phyloP scores from a whole-genome alignment of 2,797 vertebrate genomes.

The Cossypha niveicapilla region DNA sequence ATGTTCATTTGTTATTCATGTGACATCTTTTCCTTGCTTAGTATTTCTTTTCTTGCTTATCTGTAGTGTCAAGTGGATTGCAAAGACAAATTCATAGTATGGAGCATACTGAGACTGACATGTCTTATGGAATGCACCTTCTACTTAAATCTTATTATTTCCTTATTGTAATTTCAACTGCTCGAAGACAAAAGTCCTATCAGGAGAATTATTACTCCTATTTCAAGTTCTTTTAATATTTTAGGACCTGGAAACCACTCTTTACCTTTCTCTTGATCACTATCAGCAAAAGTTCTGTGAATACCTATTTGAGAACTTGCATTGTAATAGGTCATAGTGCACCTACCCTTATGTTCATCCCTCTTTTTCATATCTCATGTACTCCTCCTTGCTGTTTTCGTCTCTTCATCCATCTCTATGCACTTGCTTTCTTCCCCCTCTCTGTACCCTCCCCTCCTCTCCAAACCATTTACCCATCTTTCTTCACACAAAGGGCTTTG shows the following conservation, averaged over 20 bases:
- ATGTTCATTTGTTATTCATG: background rate
- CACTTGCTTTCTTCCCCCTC: background rate
- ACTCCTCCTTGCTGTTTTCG: background rate
- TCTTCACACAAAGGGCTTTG: constrained; percentile 47
- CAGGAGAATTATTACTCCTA: background rate
- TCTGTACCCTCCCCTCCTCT: background rate
- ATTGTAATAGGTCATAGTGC: background rate
- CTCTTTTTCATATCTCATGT: background rate
- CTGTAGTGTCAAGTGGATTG: background rate
- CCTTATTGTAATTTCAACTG: background rate
- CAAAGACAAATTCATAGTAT: background rate
- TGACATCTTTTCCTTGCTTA: background rate
- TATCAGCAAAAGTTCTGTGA: background rate
- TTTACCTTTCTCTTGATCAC: background rate
- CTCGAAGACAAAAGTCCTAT: background rate
- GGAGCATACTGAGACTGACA: background rate
- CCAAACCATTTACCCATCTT: background rate
- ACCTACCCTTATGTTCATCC: background rate
- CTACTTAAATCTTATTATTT: background rate
- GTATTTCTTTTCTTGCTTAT: background rate
- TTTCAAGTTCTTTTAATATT: background rate
- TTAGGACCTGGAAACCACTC: background rate
- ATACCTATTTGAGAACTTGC: background rate
- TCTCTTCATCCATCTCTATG: background rate
- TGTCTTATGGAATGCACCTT: background rate